These are phyloP conservation scores for Tautogolabrus adspersus DNA, from an alignment of 2,113 vertebrate species.

Conservation along the genomic window DNA sequence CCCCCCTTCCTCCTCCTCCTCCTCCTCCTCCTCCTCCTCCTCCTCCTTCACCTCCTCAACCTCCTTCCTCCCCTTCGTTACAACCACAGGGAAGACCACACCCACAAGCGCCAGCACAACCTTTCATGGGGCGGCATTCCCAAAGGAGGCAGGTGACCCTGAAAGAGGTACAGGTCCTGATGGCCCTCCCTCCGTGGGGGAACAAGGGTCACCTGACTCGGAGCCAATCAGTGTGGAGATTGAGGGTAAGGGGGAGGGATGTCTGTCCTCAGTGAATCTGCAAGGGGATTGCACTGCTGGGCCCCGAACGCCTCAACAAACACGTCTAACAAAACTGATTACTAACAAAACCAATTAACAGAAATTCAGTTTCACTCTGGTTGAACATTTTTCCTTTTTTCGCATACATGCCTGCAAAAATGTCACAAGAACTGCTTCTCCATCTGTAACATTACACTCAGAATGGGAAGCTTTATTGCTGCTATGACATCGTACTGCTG, in stretches of 20 bases:
- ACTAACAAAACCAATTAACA: constrained; percentile 53
- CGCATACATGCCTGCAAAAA: constrained; percentile 6
- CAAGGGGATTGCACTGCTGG: constrained; percentile 80
- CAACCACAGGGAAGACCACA: constrained; percentile 88
- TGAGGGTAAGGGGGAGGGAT: constrained; percentile 89
- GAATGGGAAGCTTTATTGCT: background rate
- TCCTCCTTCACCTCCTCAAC: constrained; percentile 40
- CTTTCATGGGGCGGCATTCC: constrained; percentile 80
- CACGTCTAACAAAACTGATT: constrained; percentile 64
- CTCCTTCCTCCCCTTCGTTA: constrained; percentile 67
- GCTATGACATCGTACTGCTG: background rate
- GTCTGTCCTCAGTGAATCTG: constrained; percentile 70
- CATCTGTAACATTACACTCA: too few relatives aligned
- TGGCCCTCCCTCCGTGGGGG: constrained; percentile 83
- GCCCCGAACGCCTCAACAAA: constrained; percentile 69
- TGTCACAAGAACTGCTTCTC: background rate
- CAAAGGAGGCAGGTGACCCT: constrained; percentile 84
- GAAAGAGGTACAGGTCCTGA: constrained; percentile 86
- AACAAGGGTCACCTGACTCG: constrained; percentile 85
- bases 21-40: constrained; percentile 24
- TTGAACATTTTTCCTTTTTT: constrained; percentile 25
- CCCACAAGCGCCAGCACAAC: constrained; percentile 85
- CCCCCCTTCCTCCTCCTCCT: constrained; percentile 26
- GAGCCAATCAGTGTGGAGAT: constrained; percentile 89
- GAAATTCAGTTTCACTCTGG: constrained; percentile 47